Conservation (phyloP, 1,140 invertebrate species). For the Cyrtorhinus lividipennis region DNA sequence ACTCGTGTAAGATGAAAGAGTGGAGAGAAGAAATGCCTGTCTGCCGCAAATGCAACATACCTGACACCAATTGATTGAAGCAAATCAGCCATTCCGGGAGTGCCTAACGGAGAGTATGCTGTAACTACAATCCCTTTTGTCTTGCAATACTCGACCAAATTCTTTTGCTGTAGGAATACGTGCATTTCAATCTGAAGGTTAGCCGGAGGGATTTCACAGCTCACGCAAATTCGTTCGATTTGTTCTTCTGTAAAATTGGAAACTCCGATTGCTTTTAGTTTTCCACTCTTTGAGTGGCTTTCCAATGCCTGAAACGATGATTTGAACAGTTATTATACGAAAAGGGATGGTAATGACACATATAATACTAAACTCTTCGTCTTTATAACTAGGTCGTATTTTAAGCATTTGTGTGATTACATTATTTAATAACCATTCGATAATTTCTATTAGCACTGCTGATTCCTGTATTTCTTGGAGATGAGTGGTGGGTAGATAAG, state of each 20-base stretch:
- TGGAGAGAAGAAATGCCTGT: too few species aligned
- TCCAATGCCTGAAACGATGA: slow-evolving; percentile 37
- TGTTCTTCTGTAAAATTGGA: slow-evolving; percentile 30
- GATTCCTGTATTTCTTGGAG: too few species aligned
- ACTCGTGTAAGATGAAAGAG: too few species aligned
- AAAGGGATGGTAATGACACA: too few species aligned
- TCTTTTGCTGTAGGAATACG: slow-evolving; percentile 35
- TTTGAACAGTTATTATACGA: too few species aligned
- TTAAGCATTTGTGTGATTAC: too few species aligned
- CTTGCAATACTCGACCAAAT: slow-evolving; percentile 33
- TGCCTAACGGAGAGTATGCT: slow-evolving; percentile 38
- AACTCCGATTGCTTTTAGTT: slow-evolving; percentile 31
- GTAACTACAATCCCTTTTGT: slow-evolving; percentile 32
- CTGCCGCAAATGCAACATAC: slow-evolving; percentile 24
- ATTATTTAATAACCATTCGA: neutral
- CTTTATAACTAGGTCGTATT: too few species aligned
- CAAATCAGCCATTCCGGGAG: slow-evolving; percentile 32
- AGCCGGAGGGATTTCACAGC: slow-evolving; percentile 20
- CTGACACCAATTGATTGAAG: slow-evolving; percentile 34
- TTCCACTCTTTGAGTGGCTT: slow-evolving; percentile 35
- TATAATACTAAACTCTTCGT: neutral
- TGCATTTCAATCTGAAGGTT: slow-evolving; percentile 37
- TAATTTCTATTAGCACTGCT: too few species aligned
- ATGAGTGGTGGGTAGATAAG: too few species aligned
- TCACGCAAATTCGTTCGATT: slow-evolving; percentile 25